Evolutionary conservation across 2,113 vertebrate genomes (phyloP).

Genomic region (Sorex fumeus): DNA sequence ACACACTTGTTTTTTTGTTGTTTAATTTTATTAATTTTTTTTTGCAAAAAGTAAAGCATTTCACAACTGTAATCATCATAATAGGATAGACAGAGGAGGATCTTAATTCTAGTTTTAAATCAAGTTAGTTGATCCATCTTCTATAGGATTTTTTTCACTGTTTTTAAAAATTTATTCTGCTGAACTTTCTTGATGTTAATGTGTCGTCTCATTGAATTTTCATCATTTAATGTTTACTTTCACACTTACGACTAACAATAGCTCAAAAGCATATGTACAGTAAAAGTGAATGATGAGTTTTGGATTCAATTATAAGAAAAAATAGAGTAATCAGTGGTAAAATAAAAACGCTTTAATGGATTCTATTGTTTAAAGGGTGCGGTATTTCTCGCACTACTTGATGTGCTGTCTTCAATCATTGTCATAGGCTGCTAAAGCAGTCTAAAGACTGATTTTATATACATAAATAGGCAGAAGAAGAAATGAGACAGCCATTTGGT

Average conservation of each 20-base stretch:
- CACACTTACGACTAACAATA: slow-evolving; percentile 47
- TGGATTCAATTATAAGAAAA: slow-evolving; percentile 52
- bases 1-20: not conserved
- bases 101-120: slow-evolving; percentile 4
- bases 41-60: not conserved
- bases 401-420: not conserved
- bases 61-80: not conserved
- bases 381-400: not conserved
- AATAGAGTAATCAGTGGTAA: not conserved
- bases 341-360: not conserved
- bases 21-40: no score
- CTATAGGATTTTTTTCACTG: not conserved
- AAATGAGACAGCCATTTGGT: slow-evolving; percentile 18
- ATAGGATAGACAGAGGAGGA: not conserved
- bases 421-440: not conserved
- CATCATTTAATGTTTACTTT: slow-evolving; percentile 54
- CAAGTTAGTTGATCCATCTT: not conserved
- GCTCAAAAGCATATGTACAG: slow-evolving; percentile 28
- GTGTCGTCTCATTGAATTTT: slow-evolving; percentile 42
- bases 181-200: slow-evolving; percentile 18
- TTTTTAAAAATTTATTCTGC: not conserved
- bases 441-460: not conserved
- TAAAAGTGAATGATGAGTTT: slow-evolving; percentile 30
- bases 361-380: not conserved
- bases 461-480: not conserved